Percentiles rank a stretch among this genome's conserved stretches.
phyloP scores from a whole-genome alignment of 2,797 vertebrate species.

The Neomorphus geoffroyi region DNA sequence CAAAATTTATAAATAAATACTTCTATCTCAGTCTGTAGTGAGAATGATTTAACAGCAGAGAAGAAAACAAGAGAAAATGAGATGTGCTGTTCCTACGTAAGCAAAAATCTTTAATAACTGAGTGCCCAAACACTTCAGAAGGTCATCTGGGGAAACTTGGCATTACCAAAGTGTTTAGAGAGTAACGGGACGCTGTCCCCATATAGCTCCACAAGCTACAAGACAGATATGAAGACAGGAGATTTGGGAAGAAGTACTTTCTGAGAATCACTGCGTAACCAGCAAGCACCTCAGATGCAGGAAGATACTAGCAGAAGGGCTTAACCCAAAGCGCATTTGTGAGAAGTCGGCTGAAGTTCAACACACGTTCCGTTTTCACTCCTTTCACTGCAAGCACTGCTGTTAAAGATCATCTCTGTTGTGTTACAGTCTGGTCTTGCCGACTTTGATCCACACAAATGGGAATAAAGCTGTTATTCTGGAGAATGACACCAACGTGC shows the following conservation, averaged over 20 bases:
- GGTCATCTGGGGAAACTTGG: not conserved
- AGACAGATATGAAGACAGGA: not conserved
- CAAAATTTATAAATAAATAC: not conserved
- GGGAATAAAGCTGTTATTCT: not conserved
- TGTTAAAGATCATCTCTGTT: not conserved
- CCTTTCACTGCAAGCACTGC: not conserved
- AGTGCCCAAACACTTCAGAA: not conserved
- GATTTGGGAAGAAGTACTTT: not conserved
- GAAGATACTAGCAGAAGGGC: not conserved
- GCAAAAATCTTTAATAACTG: not conserved
- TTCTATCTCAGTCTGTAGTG: not conserved
- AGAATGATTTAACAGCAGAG: not conserved
- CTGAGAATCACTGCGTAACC: not conserved
- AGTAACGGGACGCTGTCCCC: not conserved
- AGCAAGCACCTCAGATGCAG: not conserved
- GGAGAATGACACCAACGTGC: not conserved
- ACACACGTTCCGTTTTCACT: accelerated
- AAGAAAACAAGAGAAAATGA: not conserved
- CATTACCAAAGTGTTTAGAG: not conserved
- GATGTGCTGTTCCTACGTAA: not conserved
- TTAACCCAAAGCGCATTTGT: not conserved
- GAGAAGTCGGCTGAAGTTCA: not conserved
- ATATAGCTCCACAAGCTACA: not conserved
- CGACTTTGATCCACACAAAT: not conserved
- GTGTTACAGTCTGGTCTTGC: not conserved